A percentile compares a stretch with the other conserved stretches of the same genome.
Conservation (phyloP, 2,797 vertebrate species). For the Chaetodon trifasciatus region DNA sequence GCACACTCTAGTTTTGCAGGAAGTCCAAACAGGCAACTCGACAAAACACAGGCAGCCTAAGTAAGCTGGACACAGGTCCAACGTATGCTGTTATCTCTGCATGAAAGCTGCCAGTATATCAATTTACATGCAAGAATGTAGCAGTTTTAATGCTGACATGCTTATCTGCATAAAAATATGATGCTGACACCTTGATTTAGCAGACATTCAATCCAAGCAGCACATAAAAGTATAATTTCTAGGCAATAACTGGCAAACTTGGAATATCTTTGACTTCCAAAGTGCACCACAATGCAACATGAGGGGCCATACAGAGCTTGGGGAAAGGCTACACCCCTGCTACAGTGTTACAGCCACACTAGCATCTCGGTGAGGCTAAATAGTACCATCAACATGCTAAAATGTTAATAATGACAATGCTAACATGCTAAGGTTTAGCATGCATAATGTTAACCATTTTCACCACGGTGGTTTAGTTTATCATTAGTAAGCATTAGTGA, state of each 20-base stretch:
- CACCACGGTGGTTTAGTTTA: neutral
- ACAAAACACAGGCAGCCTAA: conserved; percentile 4
- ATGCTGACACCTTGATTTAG: neutral
- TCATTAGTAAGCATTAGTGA: neutral
- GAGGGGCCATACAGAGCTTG: neutral
- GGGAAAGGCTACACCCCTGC: neutral
- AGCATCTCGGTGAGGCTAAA: neutral
- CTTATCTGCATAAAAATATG: neutral
- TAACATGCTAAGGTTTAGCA: neutral
- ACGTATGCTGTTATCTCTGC: neutral
- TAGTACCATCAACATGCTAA: neutral
- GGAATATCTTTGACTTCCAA: neutral
- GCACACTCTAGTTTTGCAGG: neutral
- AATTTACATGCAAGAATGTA: neutral
- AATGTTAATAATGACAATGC: neutral
- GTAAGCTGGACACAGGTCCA: neutral
- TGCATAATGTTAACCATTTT: neutral
- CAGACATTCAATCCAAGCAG: neutral
- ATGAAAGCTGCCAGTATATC: neutral
- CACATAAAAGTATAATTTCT: neutral
- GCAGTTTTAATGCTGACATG: neutral
- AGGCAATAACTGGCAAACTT: neutral
- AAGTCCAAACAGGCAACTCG: neutral
- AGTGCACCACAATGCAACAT: neutral
- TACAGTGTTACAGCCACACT: neutral